phyloP scores from a whole-genome alignment of 2,888 invertebrate genomes.

The Aspidapion aeneum region DNA sequence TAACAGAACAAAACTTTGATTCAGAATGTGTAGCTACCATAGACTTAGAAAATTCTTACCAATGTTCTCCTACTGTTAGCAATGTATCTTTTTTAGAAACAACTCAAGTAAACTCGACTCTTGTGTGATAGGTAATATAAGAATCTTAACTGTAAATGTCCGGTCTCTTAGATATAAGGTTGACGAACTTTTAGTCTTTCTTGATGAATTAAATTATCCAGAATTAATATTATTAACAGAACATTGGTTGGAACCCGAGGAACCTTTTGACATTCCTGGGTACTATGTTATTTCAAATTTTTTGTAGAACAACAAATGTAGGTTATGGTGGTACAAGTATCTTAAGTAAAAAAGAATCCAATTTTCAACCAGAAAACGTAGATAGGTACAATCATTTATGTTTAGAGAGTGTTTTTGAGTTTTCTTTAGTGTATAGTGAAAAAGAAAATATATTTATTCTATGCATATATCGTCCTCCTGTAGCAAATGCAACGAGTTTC shows the following conservation, averaged over 20 bases:
- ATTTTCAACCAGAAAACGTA: neutral
- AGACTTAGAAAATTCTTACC: neutral
- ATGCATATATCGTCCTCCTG: too few relatives aligned
- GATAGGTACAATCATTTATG: too few relatives aligned
- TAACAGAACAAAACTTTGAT: neutral
- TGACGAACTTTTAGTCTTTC: neutral
- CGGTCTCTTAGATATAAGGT: neutral
- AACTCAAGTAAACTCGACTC: neutral
- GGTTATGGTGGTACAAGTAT: neutral
- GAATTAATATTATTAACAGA: neutral
- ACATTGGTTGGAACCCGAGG: neutral
- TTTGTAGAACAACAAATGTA: neutral
- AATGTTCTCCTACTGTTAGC: too few relatives aligned
- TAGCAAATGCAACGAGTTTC: too few relatives aligned
- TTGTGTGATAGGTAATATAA: neutral
- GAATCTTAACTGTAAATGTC: neutral
- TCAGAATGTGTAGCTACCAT: neutral
- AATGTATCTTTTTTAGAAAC: neutral
- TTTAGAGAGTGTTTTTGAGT: too few relatives aligned
- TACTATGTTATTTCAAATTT: neutral
- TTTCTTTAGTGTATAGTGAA: too few relatives aligned
- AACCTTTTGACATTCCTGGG: neutral
- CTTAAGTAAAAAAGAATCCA: neutral
- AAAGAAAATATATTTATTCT: too few relatives aligned
- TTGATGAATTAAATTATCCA: neutral